Evolutionary conservation across 2,797 vertebrate genomes (phyloP).

Genomic region (Heliangelus exortis): DNA sequence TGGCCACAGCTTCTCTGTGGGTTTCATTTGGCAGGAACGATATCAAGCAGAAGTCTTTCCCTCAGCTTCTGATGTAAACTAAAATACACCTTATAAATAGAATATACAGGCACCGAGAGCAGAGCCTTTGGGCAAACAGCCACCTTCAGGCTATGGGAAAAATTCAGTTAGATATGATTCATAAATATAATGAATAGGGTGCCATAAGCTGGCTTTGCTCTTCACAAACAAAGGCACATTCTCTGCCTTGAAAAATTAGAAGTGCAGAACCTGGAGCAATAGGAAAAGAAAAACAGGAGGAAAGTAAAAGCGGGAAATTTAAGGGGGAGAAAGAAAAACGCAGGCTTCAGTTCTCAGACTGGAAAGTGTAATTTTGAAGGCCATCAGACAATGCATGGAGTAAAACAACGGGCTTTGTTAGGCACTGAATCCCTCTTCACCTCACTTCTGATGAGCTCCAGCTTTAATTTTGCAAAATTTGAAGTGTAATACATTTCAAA

Average conservation of each 20-base stretch:
- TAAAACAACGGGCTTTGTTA: conserved; percentile 33
- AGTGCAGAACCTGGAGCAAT: background rate
- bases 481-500: background rate
- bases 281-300: conserved; percentile 18
- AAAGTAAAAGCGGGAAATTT: background rate
- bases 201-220: background rate
- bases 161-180: conserved; percentile 46
- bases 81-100: conserved; percentile 63
- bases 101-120: conserved; percentile 28
- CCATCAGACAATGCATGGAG: background rate
- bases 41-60: conserved; percentile 55
- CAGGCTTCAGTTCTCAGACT: background rate
- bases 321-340: background rate
- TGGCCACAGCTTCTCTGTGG: conserved; percentile 33
- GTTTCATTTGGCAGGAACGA: conserved; percentile 57
- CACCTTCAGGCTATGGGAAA: conserved; percentile 41
- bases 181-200: conserved; percentile 37
- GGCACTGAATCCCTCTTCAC: background rate
- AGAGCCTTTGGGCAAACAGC: conserved; percentile 38
- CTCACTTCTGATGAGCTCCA: background rate
- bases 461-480: conserved; percentile 4
- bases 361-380: conserved; percentile 1
- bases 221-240: conserved; percentile 35
- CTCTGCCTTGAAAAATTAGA: conserved; percentile 24
- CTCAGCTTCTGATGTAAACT: conserved; percentile 46